A percentile compares a stretch with the other conserved stretches of the same genome.
These are phyloP conservation scores for Batillaria attramentaria DNA, from an alignment of 1,140 invertebrate species.

Conservation along the genomic window DNA sequence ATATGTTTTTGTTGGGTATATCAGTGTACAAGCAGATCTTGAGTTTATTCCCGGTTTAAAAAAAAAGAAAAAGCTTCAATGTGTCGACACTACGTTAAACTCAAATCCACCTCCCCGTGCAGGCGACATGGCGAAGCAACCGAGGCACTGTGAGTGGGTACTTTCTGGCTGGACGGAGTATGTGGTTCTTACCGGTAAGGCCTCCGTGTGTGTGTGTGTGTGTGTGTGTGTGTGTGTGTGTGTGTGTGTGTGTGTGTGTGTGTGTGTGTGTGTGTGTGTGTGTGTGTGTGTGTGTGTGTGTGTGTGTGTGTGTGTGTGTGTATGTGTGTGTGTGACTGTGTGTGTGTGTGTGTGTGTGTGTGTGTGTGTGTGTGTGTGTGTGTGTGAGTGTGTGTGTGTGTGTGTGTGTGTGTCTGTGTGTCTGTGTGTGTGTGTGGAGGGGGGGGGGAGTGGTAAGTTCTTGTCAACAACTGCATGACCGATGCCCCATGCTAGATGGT, in stretches of 20 bases:
- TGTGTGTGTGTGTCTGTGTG: too few relatives aligned
- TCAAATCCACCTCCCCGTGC: constrained; percentile 40
- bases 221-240: too few relatives aligned
- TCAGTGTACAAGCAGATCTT: neutral
- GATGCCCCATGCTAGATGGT: neutral
- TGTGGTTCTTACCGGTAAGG: constrained; percentile 70
- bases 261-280: constrained; percentile 13
- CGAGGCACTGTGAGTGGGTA: constrained; percentile 74
- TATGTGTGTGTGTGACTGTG: too few relatives aligned
- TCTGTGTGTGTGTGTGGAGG: neutral
- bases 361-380: neutral
- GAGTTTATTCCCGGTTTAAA: neutral
- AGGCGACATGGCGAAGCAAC: constrained; percentile 73
- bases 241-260: too few relatives aligned
- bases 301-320: constrained; percentile 2
- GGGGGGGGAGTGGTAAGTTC: neutral
- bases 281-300: constrained; percentile 16
- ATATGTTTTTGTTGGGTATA: neutral
- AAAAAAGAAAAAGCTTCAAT: neutral
- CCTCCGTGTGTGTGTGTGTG: neutral
- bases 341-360: too few relatives aligned
- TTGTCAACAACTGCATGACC: neutral
- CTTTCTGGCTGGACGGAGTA: constrained; percentile 75
- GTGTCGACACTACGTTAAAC: neutral
- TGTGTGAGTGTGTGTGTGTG: neutral